phyloP scores from a whole-genome alignment of 30 jellyfish, hydroid and myxozoan genomes.

The Hydractinia symbiolongicarpus region DNA sequence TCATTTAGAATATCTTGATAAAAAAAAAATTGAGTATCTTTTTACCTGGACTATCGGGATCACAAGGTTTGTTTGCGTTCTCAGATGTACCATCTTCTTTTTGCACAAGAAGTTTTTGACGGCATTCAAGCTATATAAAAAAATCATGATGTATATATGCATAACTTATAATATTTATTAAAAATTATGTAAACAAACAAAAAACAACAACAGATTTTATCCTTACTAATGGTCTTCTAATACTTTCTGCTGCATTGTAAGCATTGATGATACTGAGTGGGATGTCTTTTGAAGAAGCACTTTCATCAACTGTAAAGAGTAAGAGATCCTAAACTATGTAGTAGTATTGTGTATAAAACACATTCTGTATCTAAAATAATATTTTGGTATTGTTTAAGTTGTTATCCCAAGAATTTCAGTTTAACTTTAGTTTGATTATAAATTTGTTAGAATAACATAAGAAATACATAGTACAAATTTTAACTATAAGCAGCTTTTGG shows the following conservation, averaged over 20 bases:
- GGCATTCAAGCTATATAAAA: slow-evolving; percentile 53
- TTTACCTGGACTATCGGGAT: slow-evolving; percentile 76
- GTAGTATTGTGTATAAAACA: too few species aligned
- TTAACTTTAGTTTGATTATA: too few species aligned
- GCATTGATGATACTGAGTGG: slow-evolving; percentile 77
- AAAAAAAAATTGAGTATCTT: background rate
- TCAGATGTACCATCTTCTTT: slow-evolving; percentile 62
- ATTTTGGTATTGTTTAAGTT: too few species aligned
- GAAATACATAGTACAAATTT: too few species aligned
- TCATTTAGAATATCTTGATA: background rate
- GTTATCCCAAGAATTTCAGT: too few species aligned
- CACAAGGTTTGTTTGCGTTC: slow-evolving; percentile 26
- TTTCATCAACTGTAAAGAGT: slow-evolving; percentile 32
- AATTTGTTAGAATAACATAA: too few species aligned
- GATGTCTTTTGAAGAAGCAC: slow-evolving; percentile 32
- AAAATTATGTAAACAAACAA: background rate
- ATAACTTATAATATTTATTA: background rate
- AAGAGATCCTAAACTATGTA: background rate
- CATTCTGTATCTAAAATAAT: too few species aligned
- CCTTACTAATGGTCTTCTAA: slow-evolving; percentile 65
- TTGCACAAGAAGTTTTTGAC: slow-evolving; percentile 67
- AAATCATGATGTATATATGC: background rate
- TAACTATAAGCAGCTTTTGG: too few species aligned
- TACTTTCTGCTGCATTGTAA: slow-evolving; percentile 69
- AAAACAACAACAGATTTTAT: too few species aligned